phyloP scores from a whole-genome alignment of 2,113 vertebrate genomes.

The Corynorhinus townsendii region DNA sequence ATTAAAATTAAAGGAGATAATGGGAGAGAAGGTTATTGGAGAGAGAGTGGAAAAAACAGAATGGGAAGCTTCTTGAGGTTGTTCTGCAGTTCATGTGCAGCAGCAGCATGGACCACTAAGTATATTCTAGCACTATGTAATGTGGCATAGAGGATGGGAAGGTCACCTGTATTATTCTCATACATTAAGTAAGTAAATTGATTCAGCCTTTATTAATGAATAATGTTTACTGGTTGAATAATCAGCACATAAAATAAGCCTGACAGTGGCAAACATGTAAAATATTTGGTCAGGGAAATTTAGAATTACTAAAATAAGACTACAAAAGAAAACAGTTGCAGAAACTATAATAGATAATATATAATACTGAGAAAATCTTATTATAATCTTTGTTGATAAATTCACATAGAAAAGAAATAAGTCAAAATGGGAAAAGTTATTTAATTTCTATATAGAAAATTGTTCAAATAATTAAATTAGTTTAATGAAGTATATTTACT shows the following conservation, averaged over 20 bases:
- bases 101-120: not conserved
- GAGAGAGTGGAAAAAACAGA: not conserved
- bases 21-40: not conserved
- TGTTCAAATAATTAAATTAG: not conserved
- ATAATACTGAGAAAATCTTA: not conserved
- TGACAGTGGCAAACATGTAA: not conserved
- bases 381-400: not conserved
- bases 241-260: not conserved
- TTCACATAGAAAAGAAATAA: not conserved
- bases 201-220: not conserved
- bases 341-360: not conserved
- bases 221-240: not conserved
- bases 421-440: not conserved
- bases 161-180: not conserved
- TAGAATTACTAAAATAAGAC: conserved; percentile 7
- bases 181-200: not conserved
- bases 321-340: not conserved
- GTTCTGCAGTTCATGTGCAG: not conserved
- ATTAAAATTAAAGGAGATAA: not conserved
- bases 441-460: not conserved
- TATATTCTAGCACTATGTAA: not conserved
- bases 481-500: not conserved
- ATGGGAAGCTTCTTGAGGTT: not conserved
- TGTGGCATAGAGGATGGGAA: not conserved
- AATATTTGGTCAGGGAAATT: not conserved